These are phyloP conservation scores for Netelia inedita DNA, from an alignment of 2,888 invertebrate genomes.

Conservation along the genomic window DNA sequence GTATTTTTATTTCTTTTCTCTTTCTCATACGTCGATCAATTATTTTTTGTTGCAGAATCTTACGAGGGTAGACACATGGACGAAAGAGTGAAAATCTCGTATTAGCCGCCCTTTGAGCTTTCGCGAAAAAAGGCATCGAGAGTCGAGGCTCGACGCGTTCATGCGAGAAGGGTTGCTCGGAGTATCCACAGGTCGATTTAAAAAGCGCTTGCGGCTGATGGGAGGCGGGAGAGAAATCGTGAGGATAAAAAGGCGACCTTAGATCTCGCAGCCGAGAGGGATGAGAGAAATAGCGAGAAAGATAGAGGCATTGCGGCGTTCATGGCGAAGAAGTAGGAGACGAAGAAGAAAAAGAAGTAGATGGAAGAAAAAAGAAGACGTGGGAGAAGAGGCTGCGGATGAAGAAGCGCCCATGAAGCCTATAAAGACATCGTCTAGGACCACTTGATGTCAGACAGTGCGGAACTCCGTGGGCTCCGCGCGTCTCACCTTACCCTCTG, in stretches of 20 bases:
- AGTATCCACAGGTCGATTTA: constrained; percentile 66
- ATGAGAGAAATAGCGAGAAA: constrained; percentile 22
- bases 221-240: constrained; percentile 17
- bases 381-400: constrained; percentile 37
- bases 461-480: constrained; percentile 73
- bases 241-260: constrained; percentile 37
- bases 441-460: constrained; percentile 79
- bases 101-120: constrained; percentile 37
- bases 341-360: constrained; percentile 26
- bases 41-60: neutral
- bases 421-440: constrained; percentile 77
- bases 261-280: constrained; percentile 21
- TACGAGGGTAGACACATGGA: neutral
- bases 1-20: neutral
- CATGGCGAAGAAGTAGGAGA: constrained; percentile 5
- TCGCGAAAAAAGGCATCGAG: constrained; percentile 25
- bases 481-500: constrained; percentile 2
- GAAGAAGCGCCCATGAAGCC: constrained; percentile 66
- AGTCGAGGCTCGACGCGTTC: constrained; percentile 25
- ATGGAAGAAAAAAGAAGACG: constrained; percentile 13
- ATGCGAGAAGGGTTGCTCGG: constrained; percentile 32
- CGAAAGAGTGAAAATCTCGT: neutral
- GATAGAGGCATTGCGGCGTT: constrained; percentile 20
- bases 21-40: neutral
- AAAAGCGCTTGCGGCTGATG: constrained; percentile 55